Conservation (phyloP, 2,113 vertebrate genomes). For the Hippocampus mohnikei region DNA sequence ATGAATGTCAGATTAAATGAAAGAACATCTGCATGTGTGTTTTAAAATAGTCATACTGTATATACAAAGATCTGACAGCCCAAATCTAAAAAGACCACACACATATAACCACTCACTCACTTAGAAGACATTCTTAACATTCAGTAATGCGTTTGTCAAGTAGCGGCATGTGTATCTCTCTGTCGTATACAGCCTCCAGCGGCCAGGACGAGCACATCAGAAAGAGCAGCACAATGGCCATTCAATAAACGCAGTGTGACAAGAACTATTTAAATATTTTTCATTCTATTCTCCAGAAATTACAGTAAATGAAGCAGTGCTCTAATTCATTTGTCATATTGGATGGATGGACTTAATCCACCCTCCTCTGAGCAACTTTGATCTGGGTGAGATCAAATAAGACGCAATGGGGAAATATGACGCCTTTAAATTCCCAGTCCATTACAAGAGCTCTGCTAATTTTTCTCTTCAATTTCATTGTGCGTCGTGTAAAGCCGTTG, state of each 20-base stretch:
- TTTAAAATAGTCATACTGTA: not conserved
- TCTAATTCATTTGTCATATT: not conserved
- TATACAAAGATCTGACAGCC: not conserved
- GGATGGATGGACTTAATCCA: not conserved
- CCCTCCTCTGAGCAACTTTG: too few relatives aligned
- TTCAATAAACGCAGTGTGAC: not conserved
- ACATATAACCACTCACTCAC: not conserved
- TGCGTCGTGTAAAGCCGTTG: too few relatives aligned
- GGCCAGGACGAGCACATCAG: not conserved
- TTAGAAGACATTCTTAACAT: conserved; percentile 1
- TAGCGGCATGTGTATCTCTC: not conserved
- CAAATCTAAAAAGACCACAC: not conserved
- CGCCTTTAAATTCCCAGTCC: too few relatives aligned
- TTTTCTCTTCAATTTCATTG: too few relatives aligned
- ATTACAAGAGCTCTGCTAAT: too few relatives aligned
- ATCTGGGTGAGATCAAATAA: too few relatives aligned
- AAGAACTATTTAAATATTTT: not conserved
- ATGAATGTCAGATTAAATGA: not conserved
- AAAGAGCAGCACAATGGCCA: not conserved
- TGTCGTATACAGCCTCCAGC: not conserved
- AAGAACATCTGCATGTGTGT: not conserved
- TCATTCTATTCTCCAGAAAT: not conserved
- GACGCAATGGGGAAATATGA: too few relatives aligned
- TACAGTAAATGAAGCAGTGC: not conserved
- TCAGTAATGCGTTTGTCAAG: not conserved